These are phyloP conservation scores for Xylota segnis DNA, from an alignment of 2,888 invertebrate genomes.

Conservation along the genomic window DNA sequence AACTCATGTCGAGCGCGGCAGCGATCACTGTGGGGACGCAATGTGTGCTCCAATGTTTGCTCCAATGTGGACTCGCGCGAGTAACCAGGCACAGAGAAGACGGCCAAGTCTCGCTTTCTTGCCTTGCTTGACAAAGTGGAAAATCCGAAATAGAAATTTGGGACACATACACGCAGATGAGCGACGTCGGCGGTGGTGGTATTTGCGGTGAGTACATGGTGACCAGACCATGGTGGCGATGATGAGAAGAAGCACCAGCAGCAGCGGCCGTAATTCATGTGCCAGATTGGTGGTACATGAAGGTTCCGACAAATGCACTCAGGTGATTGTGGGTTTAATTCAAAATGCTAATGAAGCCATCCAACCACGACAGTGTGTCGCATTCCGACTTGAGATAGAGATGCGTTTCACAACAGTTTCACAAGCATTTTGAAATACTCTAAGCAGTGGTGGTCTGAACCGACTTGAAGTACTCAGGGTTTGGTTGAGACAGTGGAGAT, in stretches of 20 bases:
- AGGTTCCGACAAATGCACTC: conserved; percentile 67
- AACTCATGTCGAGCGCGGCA: conserved; percentile 69
- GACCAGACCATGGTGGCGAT: conserved; percentile 39
- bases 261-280: conserved; percentile 46
- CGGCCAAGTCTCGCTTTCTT: conserved; percentile 80
- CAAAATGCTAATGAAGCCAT: conserved; percentile 70
- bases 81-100: conserved; percentile 55
- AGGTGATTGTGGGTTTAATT: conserved; percentile 65
- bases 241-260: conserved; percentile 55
- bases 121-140: conserved; percentile 81
- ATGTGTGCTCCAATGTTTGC: conserved; percentile 35
- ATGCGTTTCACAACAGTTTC: conserved; percentile 52
- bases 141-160: conserved; percentile 81
- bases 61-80: conserved; percentile 70
- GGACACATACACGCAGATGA: conserved; percentile 78
- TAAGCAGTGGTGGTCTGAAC: background rate
- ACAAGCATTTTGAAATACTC: conserved; percentile 23
- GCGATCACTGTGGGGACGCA: conserved; percentile 28
- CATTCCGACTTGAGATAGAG: conserved; percentile 24
- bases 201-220: conserved; percentile 57
- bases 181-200: too few relatives aligned
- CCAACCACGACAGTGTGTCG: conserved; percentile 68
- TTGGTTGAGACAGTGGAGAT: too few relatives aligned
- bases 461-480: too few relatives aligned
- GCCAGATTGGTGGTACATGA: conserved; percentile 61